These are phyloP conservation scores for Phania funesta DNA, from an alignment of 2,888 invertebrate genomes.

Conservation along the genomic window DNA sequence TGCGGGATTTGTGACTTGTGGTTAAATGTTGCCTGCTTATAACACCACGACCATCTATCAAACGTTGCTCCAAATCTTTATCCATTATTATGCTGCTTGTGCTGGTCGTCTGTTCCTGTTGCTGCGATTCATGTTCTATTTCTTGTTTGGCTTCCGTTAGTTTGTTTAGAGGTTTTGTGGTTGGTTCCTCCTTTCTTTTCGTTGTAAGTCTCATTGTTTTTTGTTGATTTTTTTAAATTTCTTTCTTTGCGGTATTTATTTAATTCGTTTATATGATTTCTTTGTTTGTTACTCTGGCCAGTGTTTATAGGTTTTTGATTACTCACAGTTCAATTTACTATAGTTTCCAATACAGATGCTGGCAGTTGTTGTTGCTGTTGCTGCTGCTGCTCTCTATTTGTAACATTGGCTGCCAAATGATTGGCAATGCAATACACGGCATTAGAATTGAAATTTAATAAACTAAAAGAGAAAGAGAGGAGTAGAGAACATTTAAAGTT, in stretches of 20 bases:
- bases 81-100: conserved; percentile 13
- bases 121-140: not conserved
- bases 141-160: conserved; percentile 17
- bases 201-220: conserved; percentile 64
- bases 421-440: conserved; percentile 33
- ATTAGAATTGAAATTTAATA: conserved; percentile 41
- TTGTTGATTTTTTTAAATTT: conserved; percentile 1
- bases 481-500: not conserved
- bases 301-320: conserved; percentile 3
- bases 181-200: conserved; percentile 60
- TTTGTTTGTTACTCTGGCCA: conserved; percentile 10
- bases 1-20: conserved; percentile 31
- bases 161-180: conserved; percentile 7
- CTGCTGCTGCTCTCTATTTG: conserved; percentile 4
- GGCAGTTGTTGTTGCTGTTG: not conserved
- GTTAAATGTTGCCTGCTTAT: not conserved
- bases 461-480: conserved; percentile 35
- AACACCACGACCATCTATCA: conserved; percentile 1
- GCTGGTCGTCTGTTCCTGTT: not conserved
- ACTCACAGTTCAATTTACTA: conserved; percentile 10
- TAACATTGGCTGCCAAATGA: conserved; percentile 51
- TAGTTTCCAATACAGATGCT: conserved; percentile 19
- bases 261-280: not conserved
- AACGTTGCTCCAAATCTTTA: conserved; percentile 50
- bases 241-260: not conserved